Evolutionary conservation across 2,797 vertebrate genomes (phyloP).

Genomic region (Pyrocephalus nanus): DNA sequence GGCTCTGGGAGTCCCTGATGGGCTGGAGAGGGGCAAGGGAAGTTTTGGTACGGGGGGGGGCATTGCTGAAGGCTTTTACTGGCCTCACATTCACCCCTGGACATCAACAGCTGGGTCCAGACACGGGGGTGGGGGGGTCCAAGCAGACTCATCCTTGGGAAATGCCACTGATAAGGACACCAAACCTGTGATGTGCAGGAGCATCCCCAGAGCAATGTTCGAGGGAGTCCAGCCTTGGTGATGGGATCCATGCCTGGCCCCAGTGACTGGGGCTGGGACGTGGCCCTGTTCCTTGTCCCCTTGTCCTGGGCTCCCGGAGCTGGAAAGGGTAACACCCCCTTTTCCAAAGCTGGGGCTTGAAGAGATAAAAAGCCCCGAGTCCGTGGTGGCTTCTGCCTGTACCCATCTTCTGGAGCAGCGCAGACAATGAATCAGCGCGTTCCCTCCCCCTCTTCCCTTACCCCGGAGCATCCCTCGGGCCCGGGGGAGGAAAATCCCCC

Average conservation of each 20-base stretch:
- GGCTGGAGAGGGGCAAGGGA: background rate
- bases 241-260: background rate
- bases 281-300: background rate
- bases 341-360: background rate
- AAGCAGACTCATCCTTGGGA: background rate
- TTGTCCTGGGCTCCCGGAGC: background rate
- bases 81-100: background rate
- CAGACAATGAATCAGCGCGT: background rate
- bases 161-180: background rate
- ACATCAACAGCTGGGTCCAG: background rate
- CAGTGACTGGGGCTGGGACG: accelerated
- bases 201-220: background rate
- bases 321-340: background rate
- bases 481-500: background rate
- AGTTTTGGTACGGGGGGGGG: accelerated
- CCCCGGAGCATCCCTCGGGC: background rate
- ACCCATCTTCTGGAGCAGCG: accelerated
- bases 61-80: background rate
- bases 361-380: background rate
- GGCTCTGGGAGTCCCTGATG: background rate
- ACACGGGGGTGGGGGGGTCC: background rate
- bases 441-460: background rate
- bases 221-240: background rate
- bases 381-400: accelerated
- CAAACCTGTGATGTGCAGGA: background rate